These are phyloP conservation scores for Drosophila kepulauana DNA, from an alignment of 1,140 invertebrate genomes.

Conservation along the genomic window DNA sequence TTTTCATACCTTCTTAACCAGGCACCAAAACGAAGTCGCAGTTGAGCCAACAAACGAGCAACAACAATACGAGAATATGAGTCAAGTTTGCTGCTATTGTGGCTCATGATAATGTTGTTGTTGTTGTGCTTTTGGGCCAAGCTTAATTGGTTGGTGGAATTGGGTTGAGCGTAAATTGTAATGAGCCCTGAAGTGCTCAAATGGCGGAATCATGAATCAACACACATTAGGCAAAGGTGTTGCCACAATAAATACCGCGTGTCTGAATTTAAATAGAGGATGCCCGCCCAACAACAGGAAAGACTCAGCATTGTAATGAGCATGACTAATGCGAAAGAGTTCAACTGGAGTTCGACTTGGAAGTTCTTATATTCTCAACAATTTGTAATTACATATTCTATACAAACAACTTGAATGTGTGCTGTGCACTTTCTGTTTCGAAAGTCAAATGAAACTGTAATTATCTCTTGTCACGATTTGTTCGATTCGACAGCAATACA, in stretches of 20 bases:
- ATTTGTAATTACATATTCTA: conserved; percentile 13
- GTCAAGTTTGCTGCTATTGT: conserved; percentile 59
- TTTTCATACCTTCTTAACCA: conserved; percentile 45
- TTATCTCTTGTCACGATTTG: conserved; percentile 36
- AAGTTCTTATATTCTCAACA: neutral
- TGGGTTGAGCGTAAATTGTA: conserved; percentile 71
- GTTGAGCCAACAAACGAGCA: conserved; percentile 4
- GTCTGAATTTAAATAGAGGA: conserved; percentile 46
- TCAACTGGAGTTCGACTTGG: neutral
- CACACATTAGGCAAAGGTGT: conserved; percentile 9
- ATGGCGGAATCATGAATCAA: conserved; percentile 39
- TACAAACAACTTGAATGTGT: neutral
- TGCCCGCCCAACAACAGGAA: conserved; percentile 33
- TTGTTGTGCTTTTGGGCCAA: conserved; percentile 22
- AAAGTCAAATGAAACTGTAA: conserved; percentile 33
- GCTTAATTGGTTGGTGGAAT: conserved; percentile 74
- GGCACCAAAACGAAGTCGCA: conserved; percentile 20
- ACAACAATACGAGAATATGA: conserved; percentile 60
- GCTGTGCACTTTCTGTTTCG: conserved; percentile 9
- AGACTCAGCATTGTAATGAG: conserved; percentile 13
- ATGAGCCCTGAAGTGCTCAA: conserved; percentile 58
- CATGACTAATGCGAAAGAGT: conserved; percentile 37
- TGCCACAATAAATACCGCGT: neutral
- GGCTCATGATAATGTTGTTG: conserved; percentile 20
- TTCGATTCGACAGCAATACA: neutral